These are phyloP conservation scores for Pinna nobilis DNA, from an alignment of 1,140 invertebrate species.

Conservation along the genomic window DNA sequence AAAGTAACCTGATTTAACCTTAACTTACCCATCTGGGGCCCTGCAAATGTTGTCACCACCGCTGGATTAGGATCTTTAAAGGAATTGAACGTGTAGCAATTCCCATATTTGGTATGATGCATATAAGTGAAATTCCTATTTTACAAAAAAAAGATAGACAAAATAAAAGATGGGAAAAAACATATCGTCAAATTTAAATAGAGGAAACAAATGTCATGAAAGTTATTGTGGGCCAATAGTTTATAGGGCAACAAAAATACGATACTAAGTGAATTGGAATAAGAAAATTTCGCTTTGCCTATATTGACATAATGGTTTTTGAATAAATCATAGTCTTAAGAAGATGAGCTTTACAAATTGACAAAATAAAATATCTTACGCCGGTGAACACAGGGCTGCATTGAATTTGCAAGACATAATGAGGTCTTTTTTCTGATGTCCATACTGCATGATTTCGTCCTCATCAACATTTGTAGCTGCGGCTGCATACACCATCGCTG, in stretches of 20 bases:
- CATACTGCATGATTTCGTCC: conserved; percentile 40
- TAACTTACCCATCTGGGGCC: conserved; percentile 61
- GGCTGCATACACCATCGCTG: conserved; percentile 47
- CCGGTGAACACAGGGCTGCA: conserved; percentile 61
- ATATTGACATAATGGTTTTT: too few species aligned
- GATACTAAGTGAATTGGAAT: too few species aligned
- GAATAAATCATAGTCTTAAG: too few species aligned
- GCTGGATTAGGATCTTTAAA: conserved; percentile 29
- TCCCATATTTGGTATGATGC: conserved; percentile 61
- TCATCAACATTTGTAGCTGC: conserved; percentile 30
- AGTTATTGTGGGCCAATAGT: too few species aligned
- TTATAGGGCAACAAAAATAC: too few species aligned
- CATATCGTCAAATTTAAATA: too few species aligned
- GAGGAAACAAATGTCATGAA: too few species aligned
- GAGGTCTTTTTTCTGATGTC: conserved; percentile 57
- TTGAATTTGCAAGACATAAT: conserved; percentile 58
- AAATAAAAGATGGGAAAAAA: not conserved
- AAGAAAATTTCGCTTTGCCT: too few species aligned
- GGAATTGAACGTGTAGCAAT: conserved; percentile 68
- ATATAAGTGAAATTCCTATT: conserved; percentile 68
- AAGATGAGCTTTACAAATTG: too few species aligned
- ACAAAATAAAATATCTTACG: conserved; percentile 41
- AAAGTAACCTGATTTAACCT: too few species aligned
- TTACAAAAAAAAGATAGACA: conserved; percentile 31
- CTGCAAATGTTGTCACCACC: conserved; percentile 49